A percentile compares a stretch with the other conserved stretches of the same genome.
These are phyloP conservation scores for Decapterus maruadsi DNA, from an alignment of 2,797 vertebrate genomes.

Conservation along the genomic window DNA sequence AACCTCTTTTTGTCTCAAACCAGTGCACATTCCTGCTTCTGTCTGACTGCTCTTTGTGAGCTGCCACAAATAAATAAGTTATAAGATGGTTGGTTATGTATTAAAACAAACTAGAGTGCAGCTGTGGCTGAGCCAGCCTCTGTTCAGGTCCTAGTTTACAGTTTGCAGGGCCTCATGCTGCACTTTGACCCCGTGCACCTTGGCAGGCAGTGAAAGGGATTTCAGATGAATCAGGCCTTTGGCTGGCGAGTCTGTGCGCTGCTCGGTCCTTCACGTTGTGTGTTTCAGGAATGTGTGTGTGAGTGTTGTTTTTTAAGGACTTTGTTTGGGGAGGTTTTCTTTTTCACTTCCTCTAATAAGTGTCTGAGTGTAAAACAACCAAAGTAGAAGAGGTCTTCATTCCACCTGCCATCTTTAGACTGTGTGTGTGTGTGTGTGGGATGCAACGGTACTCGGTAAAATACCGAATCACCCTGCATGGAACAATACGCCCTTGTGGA, in stretches of 20 bases:
- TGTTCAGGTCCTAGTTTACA: conserved; percentile 49
- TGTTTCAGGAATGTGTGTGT: conserved; percentile 86
- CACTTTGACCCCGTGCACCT: conserved; percentile 84
- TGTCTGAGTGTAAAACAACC: neutral
- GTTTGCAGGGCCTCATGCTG: conserved; percentile 69
- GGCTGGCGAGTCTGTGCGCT: conserved; percentile 27
- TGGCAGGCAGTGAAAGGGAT: conserved; percentile 78
- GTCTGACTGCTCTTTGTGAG: neutral
- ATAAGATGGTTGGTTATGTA: conserved; percentile 36
- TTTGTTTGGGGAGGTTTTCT: conserved; percentile 77
- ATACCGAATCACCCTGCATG: too few species aligned
- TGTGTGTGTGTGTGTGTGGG: too few species aligned
- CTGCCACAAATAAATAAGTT: conserved; percentile 11
- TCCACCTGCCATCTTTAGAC: neutral
- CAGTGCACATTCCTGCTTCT: neutral
- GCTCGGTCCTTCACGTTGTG: conserved; percentile 66
- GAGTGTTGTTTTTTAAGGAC: conserved; percentile 53
- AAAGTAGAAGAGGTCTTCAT: conserved; percentile 21
- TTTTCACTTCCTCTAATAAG: conserved; percentile 25
- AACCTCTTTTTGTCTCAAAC: neutral
- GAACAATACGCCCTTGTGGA: too few species aligned
- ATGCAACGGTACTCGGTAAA: too few species aligned
- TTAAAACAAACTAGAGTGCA: conserved; percentile 38
- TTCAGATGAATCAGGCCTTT: conserved; percentile 70
- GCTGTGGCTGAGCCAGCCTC: conserved; percentile 10